Evolutionary conservation across 1,140 invertebrate species (phyloP), one percentile per base, ranked within the genome.

Genomic region (Drosophila bipectinata): DNA sequence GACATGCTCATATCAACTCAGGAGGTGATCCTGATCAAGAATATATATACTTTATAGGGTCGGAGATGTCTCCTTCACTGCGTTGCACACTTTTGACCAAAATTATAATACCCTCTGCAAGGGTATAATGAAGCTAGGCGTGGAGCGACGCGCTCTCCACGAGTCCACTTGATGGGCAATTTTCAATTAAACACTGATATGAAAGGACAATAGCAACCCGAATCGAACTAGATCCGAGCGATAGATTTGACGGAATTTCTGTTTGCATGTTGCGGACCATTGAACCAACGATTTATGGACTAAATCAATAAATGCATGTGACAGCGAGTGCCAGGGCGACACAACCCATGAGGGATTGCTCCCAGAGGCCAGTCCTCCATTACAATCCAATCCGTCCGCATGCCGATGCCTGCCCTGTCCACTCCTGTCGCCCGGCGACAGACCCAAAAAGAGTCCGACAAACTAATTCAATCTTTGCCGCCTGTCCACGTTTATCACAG

Each of bases 391-490:
- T 47, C 15, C 45, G 12, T 5, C 1, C 10, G 6, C 15, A 18
- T 44, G n/a, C 14, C 39, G n/a, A 2, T 14, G 6, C 66, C 15
- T 14, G 68, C 9, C 66, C n/a, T 14, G 68, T 63, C 30, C 52
- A 51, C 59, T 56, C 15, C 34, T 41, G 48, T 52, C 28, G 28
- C 55, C 34, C 60, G 56, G 21, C 56, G 64, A 61, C 56, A 58
- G 32, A 34, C 44, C 60, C 57, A 69, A 57, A 74, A 63, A 71
- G 68, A 66, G 14, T 55, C 66, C 74, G 60, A 85, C 83, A 88
- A 87, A 88, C 83, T 87, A 87, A 87, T 87, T 87, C 78, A 87
- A 87, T 87, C 78, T 88, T 63, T 64, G 78, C 69, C 75, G 78
- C 63, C 61, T 85, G 78, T 74, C 41, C 78, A 78, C 83, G 62